Conservation (phyloP, 2,888 invertebrate species). For the Pheosia tremula region DNA sequence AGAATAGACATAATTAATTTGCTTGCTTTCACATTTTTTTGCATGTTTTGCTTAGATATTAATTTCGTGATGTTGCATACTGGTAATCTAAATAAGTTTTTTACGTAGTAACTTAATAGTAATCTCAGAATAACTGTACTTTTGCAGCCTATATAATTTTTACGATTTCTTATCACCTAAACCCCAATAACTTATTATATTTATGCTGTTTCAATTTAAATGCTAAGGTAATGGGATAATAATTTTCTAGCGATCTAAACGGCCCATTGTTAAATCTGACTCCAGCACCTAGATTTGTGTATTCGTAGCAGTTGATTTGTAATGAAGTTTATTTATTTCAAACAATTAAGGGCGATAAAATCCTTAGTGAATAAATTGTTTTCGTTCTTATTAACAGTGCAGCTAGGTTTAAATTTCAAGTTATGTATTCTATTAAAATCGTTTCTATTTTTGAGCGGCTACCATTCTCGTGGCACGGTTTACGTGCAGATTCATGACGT, state of each 20-base stretch:
- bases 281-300: slow-evolving; percentile 35
- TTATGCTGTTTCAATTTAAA: not conserved
- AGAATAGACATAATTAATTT: too few relatives aligned
- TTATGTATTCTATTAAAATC: slow-evolving; percentile 21
- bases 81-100: too few relatives aligned
- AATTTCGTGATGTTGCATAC: too few relatives aligned
- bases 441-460: slow-evolving; percentile 30
- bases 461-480: slow-evolving; percentile 36
- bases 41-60: too few relatives aligned
- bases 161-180: too few relatives aligned
- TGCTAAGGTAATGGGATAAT: slow-evolving; percentile 8
- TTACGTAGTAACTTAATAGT: too few relatives aligned
- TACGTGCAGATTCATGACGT: slow-evolving; percentile 48
- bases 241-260: slow-evolving; percentile 30
- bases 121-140: too few relatives aligned
- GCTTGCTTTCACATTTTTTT: too few relatives aligned
- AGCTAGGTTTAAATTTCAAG: slow-evolving; percentile 13
- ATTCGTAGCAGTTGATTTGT: slow-evolving; percentile 34
- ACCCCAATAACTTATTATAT: too few relatives aligned
- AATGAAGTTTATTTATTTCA: slow-evolving; percentile 32
- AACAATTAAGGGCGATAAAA: slow-evolving; percentile 29
- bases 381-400: slow-evolving; percentile 16
- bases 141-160: too few relatives aligned
- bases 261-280: slow-evolving; percentile 34
- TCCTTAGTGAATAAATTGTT: slow-evolving; percentile 7